Evolutionary conservation across 2,888 invertebrate genomes (phyloP).

Genomic region (Muschampia plurimacula): DNA sequence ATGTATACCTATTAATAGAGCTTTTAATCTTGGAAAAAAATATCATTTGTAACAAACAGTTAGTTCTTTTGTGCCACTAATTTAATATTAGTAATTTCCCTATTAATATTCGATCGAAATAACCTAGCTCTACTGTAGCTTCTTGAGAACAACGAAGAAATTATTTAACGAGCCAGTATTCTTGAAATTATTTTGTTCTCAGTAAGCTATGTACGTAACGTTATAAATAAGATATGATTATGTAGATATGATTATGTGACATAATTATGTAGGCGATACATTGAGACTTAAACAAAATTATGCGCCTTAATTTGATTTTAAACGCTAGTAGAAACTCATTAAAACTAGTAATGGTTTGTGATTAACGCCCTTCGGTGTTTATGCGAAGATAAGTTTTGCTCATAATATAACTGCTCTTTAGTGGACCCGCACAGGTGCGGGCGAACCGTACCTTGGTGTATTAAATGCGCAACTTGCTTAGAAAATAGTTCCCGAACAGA

Average conservation of each 20-base stretch:
- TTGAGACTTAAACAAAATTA: conserved; percentile 51
- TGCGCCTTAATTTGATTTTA: conserved; percentile 42
- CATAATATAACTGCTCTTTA: conserved; percentile 36
- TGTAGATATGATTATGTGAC: too few species aligned
- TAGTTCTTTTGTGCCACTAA: too few species aligned
- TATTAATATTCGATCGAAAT: conserved; percentile 60
- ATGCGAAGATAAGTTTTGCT: conserved; percentile 34
- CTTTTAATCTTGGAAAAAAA: background rate
- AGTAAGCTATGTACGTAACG: conserved; percentile 51
- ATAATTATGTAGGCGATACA: conserved; percentile 37
- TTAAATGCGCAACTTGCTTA: conserved; percentile 33
- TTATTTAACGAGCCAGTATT: conserved; percentile 51
- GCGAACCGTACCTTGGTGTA: conserved; percentile 30
- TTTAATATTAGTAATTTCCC: conserved; percentile 67
- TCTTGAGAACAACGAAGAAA: conserved; percentile 36
- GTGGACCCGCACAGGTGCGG: conserved; percentile 34
- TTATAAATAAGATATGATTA: too few species aligned
- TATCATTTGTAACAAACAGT: background rate
- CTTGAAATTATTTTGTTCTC: conserved; percentile 63
- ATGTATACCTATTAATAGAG: too few species aligned
- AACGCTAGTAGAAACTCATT: conserved; percentile 28
- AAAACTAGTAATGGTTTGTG: conserved; percentile 29
- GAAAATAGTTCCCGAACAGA: conserved; percentile 29
- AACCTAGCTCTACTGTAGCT: conserved; percentile 66
- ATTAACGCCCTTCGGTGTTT: conserved; percentile 34